Conservation (phyloP, 2,888 invertebrate species). For the Xestia ashworthii region DNA sequence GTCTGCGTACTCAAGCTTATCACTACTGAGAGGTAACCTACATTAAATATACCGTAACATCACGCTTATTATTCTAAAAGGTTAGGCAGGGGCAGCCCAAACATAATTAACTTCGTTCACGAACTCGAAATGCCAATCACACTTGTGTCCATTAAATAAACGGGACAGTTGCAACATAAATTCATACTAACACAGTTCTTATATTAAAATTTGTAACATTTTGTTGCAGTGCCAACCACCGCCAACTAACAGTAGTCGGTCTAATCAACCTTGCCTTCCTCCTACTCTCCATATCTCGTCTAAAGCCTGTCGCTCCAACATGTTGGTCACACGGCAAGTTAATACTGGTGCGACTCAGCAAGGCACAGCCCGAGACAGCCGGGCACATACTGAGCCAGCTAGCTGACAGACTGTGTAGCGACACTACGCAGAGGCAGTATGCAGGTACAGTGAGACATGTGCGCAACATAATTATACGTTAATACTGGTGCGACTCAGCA, state of each 20-base stretch:
- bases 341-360: constrained; percentile 81
- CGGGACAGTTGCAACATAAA: neutral
- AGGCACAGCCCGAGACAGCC: constrained; percentile 81
- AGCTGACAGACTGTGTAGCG: constrained; percentile 78
- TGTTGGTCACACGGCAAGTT: constrained; percentile 84
- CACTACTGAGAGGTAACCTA: constrained; percentile 81
- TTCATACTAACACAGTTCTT: neutral
- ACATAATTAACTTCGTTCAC: neutral
- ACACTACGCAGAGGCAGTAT: constrained; percentile 76
- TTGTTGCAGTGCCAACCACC: constrained; percentile 81
- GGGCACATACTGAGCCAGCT: constrained; percentile 78
- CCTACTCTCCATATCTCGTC: constrained; percentile 75
- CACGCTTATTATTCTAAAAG: too few species aligned
- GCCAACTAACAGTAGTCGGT: constrained; percentile 82
- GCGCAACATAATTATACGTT: constrained; percentile 43
- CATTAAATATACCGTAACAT: neutral
- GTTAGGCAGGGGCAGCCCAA: neutral
- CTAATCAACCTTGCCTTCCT: constrained; percentile 83
- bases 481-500: constrained; percentile 81
- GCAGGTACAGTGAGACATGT: constrained; percentile 74
- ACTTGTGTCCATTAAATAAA: neutral
- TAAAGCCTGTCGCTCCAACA: constrained; percentile 70
- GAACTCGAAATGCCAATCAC: neutral
- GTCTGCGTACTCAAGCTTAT: constrained; percentile 81
- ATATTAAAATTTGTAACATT: neutral